Evolutionary conservation across 53 echinoderm and acorn worm genomes (phyloP), one percentile per base, ranked within the genome.

Genomic region (Antedon mediterranea): DNA sequence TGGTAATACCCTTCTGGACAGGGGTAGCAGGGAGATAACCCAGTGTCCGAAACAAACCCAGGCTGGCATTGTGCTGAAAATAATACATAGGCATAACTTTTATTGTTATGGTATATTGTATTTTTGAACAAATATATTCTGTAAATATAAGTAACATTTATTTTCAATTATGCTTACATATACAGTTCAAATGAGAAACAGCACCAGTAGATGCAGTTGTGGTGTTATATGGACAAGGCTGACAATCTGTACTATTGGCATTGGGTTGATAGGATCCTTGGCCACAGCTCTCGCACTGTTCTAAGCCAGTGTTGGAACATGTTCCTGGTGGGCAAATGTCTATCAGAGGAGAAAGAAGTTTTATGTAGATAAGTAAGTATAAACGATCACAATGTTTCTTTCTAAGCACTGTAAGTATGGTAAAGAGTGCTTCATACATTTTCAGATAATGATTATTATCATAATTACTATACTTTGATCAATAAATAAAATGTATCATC

Each of bases 1-100:
- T 91, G 91, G 79, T 84, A 93, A 31, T 86, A 85, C 30, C 91
- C 90, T 0, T 79, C 82, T 7, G 94, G 94, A 75, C 94, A 93
- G 4, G 90, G 89, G 32, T 88, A 82, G 73, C 94, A 93, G 20
- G 94, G 94, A 0, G 76, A 76, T 33, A 93, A 71, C 71, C 94
- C 94, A 32, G 78, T 86, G 29, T 75, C 72, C 3, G 94, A 93
- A 15, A 84, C 81, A 28, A 80, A 71, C 13, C 94, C 94, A 5
- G 86, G 77, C 23, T 73, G 81, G 73, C 94, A 93, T 28, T 80
- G 83, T 43, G 80, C 93, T 93, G 73, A 7, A 34, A 41, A 41
- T 41, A 41, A 41, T 41, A 29, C 41, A 74, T 2, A 27, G 28
- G 73, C 73, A 26, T 4, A 31, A n/a, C n/a, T n/a, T n/a, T n/a